Conservation (phyloP, 2,113 vertebrate species). For the Lepus europaeus region DNA sequence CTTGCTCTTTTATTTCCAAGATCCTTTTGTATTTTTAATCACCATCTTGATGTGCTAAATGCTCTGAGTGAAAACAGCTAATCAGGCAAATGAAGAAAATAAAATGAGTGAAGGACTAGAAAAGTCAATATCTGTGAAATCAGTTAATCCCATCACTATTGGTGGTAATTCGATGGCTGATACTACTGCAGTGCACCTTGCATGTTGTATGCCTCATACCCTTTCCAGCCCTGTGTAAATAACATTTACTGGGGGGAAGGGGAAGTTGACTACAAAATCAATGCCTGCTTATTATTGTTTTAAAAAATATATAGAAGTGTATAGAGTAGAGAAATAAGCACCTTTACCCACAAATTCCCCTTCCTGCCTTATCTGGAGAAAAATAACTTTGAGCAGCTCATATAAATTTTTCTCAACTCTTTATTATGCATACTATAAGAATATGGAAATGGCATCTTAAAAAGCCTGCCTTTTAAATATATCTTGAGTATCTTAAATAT, state of each 20-base stretch:
- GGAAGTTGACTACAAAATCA: background rate
- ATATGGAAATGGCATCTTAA: background rate
- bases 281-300: background rate
- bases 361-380: background rate
- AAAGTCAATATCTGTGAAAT: background rate
- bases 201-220: fast-evolving
- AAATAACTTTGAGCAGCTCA: background rate
- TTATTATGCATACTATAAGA: background rate
- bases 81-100: conserved; percentile 58
- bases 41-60: conserved; percentile 42
- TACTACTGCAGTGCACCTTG: fast-evolving
- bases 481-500: background rate
- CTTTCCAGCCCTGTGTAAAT: background rate
- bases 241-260: background rate
- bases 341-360: background rate
- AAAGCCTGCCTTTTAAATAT: background rate
- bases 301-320: background rate
- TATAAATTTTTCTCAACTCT: background rate
- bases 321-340: background rate
- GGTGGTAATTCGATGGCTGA: background rate
- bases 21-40: conserved; percentile 49
- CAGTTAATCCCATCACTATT: background rate
- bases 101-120: background rate
- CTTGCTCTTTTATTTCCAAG: background rate
- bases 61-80: conserved; percentile 45